Base-by-base conservation (phyloP, 2,797 vertebrate species). In the Coilia nasus region DNA sequence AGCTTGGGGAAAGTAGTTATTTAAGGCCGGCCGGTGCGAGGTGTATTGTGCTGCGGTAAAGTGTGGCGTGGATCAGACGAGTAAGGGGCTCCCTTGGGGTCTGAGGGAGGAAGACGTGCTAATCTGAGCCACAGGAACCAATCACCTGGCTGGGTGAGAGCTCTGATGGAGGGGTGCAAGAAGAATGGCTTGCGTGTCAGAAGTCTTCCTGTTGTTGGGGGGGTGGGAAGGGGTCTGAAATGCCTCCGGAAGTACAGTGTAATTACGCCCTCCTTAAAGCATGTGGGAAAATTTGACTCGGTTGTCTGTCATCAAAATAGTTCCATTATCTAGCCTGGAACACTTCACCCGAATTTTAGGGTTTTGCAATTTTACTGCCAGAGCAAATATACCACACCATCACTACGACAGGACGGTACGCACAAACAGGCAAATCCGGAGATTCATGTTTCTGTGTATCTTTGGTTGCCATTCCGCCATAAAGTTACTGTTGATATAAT, bases 131-230 rank as follows among this genome's bases (percentile, higher is more conserved):
- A 78, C 71, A 78, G 71, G 71, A 78, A 44, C 71, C 71, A 78
- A 78, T 78, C 71, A 78, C 71, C 71, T 78, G 71, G 71, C 71
- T 78, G 71, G 71, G 71, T 78, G 35, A 78, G 71, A 78, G 71
- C 35, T 44, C 71, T 17, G 71, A 78, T 78, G 17, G 31, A 78
- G 71, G 71, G 35, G 71, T 78, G 71, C 19, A 41, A 78, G 71
- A 78, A 78, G 71, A 78, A 78, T 78, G 71, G 71, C 7, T 78
- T 78, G 71, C 71, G 71, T 78, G 71, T 78, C 71, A 78, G 71
- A 78, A 44, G 71, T 78, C 71, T 78, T 78, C 71, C 71, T 78
- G 71, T 78, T 78, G 71, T 78, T 78, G 15, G 71, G 71, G 71
- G 71, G 50, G 46, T 47, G 50, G 50, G 9, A 78, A 78, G 31